Evolutionary conservation across 2,888 invertebrate genomes (phyloP).

Genomic region (Dione juno): DNA sequence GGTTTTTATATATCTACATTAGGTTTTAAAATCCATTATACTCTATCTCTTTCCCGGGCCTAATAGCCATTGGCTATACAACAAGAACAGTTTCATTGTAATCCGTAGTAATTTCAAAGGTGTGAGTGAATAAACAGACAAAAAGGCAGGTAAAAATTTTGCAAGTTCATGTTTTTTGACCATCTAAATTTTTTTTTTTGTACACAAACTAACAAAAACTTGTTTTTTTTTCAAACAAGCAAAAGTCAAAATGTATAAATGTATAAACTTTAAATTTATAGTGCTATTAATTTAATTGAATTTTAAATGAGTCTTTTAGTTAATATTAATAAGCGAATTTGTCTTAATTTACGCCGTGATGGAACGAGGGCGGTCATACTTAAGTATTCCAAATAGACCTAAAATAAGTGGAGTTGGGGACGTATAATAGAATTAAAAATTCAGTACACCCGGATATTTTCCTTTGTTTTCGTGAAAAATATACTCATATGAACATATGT

Average conservation of each 20-base stretch:
- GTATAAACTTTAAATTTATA: constrained; percentile 2
- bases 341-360: constrained; percentile 9
- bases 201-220: no score
- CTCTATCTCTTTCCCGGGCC: no score
- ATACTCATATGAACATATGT: background rate
- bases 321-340: constrained; percentile 24
- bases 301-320: constrained; percentile 8
- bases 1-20: no score
- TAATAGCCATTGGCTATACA: no score
- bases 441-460: constrained; percentile 9
- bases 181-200: no score
- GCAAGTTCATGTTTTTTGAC: no score
- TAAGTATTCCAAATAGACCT: constrained; percentile 27
- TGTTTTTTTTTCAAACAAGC: background rate
- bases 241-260: background rate
- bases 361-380: constrained; percentile 19
- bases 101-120: no score
- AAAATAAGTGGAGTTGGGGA: constrained; percentile 20
- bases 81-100: no score
- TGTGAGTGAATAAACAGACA: no score
- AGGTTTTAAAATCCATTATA: no score
- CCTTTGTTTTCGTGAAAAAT: background rate
- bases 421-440: constrained; percentile 27
- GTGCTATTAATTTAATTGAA: constrained; percentile 16
- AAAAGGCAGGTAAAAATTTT: no score